phyloP scores from a whole-genome alignment of 2,797 vertebrate genomes.

The Rhyacichthys aspro region DNA sequence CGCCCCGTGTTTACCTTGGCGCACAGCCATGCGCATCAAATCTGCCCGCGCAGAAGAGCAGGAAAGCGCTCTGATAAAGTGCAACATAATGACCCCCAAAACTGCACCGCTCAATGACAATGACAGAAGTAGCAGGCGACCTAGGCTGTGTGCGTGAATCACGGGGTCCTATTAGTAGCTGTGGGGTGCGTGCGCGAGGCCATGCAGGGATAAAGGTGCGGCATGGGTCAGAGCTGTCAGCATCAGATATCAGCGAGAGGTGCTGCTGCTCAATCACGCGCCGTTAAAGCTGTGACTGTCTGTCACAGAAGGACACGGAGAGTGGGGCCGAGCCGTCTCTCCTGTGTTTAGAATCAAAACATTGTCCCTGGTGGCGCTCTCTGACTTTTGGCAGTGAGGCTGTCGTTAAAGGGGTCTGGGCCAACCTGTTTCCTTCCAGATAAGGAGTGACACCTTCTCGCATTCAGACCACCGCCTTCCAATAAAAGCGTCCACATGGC shows the following conservation, averaged over 20 bases:
- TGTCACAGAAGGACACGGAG: neutral
- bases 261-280: conserved; percentile 48
- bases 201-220: conserved; percentile 29
- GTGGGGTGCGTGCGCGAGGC: conserved; percentile 5
- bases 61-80: conserved; percentile 62
- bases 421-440: conserved; percentile 73
- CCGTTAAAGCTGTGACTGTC: conserved; percentile 10
- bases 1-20: conserved; percentile 68
- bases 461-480: conserved; percentile 19
- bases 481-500: conserved; percentile 5
- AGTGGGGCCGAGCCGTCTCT: conserved; percentile 9
- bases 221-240: conserved; percentile 52
- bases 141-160: neutral
- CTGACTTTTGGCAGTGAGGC: conserved; percentile 34
- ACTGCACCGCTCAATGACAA: conserved; percentile 11
- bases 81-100: conserved; percentile 52
- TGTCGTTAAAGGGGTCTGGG: conserved; percentile 35
- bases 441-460: conserved; percentile 60
- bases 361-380: conserved; percentile 25
- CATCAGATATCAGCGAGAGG: conserved; percentile 58
- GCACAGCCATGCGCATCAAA: conserved; percentile 67
- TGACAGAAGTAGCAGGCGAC: conserved; percentile 10
- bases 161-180: conserved; percentile 9
- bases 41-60: conserved; percentile 52
- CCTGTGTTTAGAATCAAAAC: conserved; percentile 49